These are phyloP conservation scores for Trileptium ribeirensis DNA, from an alignment of 2,888 invertebrate species.

Conservation along the genomic window DNA sequence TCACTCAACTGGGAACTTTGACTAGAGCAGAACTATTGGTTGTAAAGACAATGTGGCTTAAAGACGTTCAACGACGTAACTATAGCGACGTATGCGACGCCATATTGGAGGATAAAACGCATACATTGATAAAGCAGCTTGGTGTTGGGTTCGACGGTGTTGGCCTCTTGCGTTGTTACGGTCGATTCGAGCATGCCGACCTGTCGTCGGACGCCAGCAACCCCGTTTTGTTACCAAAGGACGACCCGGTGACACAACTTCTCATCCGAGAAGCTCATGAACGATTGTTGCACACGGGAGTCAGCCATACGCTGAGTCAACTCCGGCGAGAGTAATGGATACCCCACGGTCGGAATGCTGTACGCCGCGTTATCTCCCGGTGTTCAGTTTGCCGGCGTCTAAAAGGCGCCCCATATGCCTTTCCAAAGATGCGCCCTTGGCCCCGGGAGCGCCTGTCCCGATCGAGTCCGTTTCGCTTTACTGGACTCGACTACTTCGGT, in stretches of 20 bases:
- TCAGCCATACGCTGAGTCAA: background rate
- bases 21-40: too few relatives aligned
- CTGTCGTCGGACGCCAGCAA: background rate
- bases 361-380: background rate
- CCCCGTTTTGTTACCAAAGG: background rate
- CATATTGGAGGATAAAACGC: too few relatives aligned
- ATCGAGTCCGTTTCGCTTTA: background rate
- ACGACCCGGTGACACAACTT: background rate
- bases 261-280: background rate
- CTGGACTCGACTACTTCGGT: conserved; percentile 14
- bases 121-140: background rate
- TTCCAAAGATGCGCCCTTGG: background rate
- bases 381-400: background rate
- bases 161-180: background rate
- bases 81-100: too few relatives aligned
- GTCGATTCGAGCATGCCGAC: background rate
- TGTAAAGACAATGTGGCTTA: too few relatives aligned
- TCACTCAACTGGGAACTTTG: too few relatives aligned
- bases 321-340: conserved; percentile 11
- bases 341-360: background rate
- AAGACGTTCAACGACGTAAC: too few relatives aligned
- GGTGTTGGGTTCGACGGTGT: background rate
- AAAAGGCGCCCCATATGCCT: background rate
- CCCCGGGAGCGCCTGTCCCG: background rate
- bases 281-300: background rate